These are phyloP conservation scores for Camptogramma bilineatum DNA, from an alignment of 2,888 invertebrate species.

Conservation along the genomic window DNA sequence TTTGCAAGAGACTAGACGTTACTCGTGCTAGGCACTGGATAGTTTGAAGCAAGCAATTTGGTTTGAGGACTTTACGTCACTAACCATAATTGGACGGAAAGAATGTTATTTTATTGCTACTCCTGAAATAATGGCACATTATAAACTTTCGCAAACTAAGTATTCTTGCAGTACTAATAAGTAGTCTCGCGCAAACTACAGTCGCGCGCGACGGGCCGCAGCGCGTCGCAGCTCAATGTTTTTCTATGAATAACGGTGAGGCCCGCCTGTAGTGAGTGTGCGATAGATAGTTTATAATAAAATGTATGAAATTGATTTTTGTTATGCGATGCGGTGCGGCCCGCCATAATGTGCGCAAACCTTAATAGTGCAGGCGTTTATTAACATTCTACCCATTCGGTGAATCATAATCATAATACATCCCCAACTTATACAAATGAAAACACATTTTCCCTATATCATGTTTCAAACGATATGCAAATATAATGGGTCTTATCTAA, in stretches of 20 bases:
- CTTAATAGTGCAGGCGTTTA: not conserved
- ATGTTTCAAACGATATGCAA: slow-evolving; percentile 35
- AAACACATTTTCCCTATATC: slow-evolving; percentile 30
- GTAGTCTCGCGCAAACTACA: no score
- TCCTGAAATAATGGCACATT: not conserved
- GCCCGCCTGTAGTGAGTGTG: no score
- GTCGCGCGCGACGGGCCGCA: no score
- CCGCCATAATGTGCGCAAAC: no score
- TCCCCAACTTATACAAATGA: slow-evolving; percentile 14
- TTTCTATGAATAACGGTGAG: no score
- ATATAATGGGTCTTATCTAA: slow-evolving; percentile 45
- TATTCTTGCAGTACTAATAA: no score
- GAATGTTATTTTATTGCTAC: slow-evolving; percentile 34
- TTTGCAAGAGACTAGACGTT: not conserved
- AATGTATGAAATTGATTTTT: no score
- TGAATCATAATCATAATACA: slow-evolving; percentile 7
- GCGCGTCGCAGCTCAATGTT: no score
- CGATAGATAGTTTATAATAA: no score
- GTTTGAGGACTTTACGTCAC: slow-evolving; percentile 45
- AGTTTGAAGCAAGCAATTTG: no score
- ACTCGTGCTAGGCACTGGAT: slow-evolving; percentile 42
- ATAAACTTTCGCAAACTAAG: no score
- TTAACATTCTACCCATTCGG: slow-evolving; percentile 7
- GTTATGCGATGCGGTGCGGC: no score
- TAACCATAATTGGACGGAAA: slow-evolving; percentile 36